A percentile compares a stretch with the other conserved stretches of the same genome.
These are phyloP conservation scores for Cathartes aura DNA, from an alignment of 2,113 vertebrate genomes.

Conservation along the genomic window DNA sequence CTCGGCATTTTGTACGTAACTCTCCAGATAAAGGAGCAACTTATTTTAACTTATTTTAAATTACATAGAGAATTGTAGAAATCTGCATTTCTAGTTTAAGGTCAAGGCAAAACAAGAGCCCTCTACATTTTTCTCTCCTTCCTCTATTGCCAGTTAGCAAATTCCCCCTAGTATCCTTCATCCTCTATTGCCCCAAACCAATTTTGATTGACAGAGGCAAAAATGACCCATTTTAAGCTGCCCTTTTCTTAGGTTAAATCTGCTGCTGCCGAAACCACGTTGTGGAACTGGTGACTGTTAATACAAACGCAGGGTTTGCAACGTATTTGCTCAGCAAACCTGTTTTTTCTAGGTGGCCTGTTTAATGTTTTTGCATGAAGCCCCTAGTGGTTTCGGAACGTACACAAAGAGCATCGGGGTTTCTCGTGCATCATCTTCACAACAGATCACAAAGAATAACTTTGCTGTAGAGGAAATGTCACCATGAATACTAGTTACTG, in stretches of 20 bases:
- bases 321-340: slow-evolving; percentile 49
- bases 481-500: neutral
- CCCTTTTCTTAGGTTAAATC: neutral
- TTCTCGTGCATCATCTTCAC: neutral
- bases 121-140: neutral
- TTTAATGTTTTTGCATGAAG: slow-evolving; percentile 3
- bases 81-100: neutral
- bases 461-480: neutral
- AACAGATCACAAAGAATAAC: neutral
- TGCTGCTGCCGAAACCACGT: neutral
- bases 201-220: neutral
- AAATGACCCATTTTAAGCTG: neutral
- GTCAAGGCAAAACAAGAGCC: neutral
- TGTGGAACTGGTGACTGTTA: slow-evolving; percentile 50
- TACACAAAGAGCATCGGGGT: neutral
- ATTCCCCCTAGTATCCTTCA: neutral
- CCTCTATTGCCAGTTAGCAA: neutral
- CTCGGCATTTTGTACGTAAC: neutral
- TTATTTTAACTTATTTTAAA: neutral
- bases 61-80: neutral
- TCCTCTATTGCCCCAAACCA: neutral
- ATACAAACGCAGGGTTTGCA: neutral
- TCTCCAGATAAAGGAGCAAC: neutral
- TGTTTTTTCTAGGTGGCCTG: slow-evolving; percentile 15
- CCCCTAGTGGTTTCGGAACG: neutral